Conservation (phyloP, 1,140 invertebrate genomes). For the Bombyx mandarina region DNA sequence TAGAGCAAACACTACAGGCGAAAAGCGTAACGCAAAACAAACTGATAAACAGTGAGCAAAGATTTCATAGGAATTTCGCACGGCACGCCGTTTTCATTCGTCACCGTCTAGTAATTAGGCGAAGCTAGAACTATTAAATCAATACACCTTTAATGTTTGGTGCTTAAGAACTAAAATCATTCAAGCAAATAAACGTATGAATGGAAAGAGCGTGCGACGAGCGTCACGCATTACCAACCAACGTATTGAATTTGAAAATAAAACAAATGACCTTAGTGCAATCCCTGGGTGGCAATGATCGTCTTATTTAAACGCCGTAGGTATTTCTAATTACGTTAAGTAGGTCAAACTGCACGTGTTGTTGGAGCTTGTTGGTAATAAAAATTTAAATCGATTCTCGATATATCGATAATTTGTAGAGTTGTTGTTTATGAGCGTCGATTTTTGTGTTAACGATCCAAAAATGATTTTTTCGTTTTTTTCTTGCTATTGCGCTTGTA, state of each 20-base stretch:
- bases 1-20: slow-evolving; percentile 10
- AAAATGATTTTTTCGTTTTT: no score
- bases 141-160: background rate
- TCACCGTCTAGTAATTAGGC: slow-evolving; percentile 59
- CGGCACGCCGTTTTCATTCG: slow-evolving; percentile 46
- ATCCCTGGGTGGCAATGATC: slow-evolving; percentile 31
- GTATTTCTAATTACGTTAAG: slow-evolving; percentile 12
- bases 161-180: slow-evolving; percentile 14
- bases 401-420: no score
- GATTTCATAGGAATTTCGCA: slow-evolving; percentile 58
- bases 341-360: slow-evolving; percentile 7
- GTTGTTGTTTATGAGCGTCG: no score
- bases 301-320: slow-evolving; percentile 15
- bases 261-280: slow-evolving; percentile 22
- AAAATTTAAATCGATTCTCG: no score
- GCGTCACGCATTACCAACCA: slow-evolving; percentile 39
- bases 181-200: background rate
- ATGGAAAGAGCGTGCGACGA: slow-evolving; percentile 37
- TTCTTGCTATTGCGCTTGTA: no score
- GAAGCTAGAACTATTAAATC: slow-evolving; percentile 18
- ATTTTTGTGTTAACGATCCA: no score
- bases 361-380: no score
- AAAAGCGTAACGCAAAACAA: slow-evolving; percentile 22
- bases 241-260: slow-evolving; percentile 30
- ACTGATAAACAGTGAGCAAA: slow-evolving; percentile 25